Evolutionary conservation across 2,888 invertebrate genomes (phyloP).

Genomic region (Drosophila rubida): DNA sequence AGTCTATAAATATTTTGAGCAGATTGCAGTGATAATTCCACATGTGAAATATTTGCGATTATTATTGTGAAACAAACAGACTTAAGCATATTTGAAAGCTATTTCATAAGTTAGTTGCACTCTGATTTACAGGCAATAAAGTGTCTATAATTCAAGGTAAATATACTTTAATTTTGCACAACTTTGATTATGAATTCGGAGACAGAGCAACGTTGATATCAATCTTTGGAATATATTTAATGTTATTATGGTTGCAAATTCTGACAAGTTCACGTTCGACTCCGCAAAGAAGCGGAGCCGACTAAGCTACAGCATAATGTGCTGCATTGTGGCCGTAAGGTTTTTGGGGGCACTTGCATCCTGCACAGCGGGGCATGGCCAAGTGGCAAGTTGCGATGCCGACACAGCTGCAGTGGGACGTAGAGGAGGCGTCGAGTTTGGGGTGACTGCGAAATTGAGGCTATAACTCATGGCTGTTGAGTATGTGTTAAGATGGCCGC

Average conservation of each 20-base stretch:
- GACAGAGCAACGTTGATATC: not conserved
- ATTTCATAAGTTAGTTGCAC: not conserved
- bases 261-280: not conserved
- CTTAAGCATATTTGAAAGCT: not conserved
- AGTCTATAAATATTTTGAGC: not conserved
- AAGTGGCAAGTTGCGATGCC: constrained; percentile 13
- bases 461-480: constrained; percentile 60
- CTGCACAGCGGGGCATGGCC: constrained; percentile 42
- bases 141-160: not conserved
- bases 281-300: not conserved
- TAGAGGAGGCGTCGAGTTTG: no score
- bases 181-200: not conserved
- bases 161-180: not conserved
- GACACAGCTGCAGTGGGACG: not conserved
- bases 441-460: constrained; percentile 33
- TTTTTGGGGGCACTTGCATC: constrained; percentile 26
- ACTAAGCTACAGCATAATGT: not conserved
- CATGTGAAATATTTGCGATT: not conserved
- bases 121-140: not conserved
- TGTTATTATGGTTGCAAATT: not conserved
- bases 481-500: constrained; percentile 66
- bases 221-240: not conserved
- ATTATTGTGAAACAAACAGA: not conserved
- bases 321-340: constrained; percentile 4
- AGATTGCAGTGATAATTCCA: not conserved